Percentiles rank a stretch among this genome's conserved stretches.
Evolutionary conservation across 2,888 invertebrate species (phyloP).

Genomic region (Leucophenga maculata): DNA sequence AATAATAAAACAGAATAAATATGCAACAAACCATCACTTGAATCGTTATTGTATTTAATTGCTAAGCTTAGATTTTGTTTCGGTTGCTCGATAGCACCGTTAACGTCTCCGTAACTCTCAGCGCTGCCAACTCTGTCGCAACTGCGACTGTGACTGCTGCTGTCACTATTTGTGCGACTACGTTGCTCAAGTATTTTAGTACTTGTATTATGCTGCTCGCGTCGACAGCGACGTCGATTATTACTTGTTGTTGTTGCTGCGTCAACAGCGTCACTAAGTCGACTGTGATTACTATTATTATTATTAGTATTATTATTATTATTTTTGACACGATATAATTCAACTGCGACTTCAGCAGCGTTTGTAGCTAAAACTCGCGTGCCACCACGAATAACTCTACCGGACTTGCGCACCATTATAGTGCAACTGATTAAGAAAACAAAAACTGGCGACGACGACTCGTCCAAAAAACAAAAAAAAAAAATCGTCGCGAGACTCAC

Average conservation of each 20-base stretch:
- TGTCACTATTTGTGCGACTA: not conserved
- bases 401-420: constrained; percentile 64
- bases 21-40: constrained; percentile 55
- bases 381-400: constrained; percentile 62
- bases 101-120: constrained; percentile 24
- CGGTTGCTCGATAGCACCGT: constrained; percentile 21
- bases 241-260: too few species aligned
- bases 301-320: constrained; percentile 4
- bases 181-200: too few species aligned
- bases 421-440: constrained; percentile 63
- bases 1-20: constrained; percentile 33
- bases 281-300: not conserved
- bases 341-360: not conserved
- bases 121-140: not conserved
- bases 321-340: constrained; percentile 32
- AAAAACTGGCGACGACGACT: constrained; percentile 28
- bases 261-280: too few species aligned
- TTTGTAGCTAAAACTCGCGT: constrained; percentile 40
- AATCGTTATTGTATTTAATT: constrained; percentile 39
- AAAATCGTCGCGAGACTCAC: not conserved
- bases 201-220: too few species aligned
- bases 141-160: not conserved
- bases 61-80: not conserved
- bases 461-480: too few species aligned
- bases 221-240: too few species aligned